These are phyloP conservation scores for Clarias pachynema DNA, from an alignment of 2,797 vertebrate genomes.

Conservation along the genomic window DNA sequence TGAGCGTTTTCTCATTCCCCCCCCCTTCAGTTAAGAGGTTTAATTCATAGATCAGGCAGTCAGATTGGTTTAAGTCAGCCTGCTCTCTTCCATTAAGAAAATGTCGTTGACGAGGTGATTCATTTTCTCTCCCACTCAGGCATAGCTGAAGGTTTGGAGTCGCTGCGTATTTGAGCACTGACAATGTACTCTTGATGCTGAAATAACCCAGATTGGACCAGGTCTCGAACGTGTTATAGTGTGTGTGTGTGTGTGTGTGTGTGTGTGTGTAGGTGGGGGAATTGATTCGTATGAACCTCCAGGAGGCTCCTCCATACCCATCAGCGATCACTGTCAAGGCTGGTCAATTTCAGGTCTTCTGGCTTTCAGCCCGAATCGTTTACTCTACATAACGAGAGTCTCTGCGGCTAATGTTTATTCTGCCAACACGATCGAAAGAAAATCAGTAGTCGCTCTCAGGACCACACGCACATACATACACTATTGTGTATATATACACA, in stretches of 20 bases:
- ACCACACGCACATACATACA: background rate
- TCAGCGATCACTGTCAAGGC: slow-evolving; percentile 38
- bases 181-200: slow-evolving; percentile 34
- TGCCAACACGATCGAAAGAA: slow-evolving; percentile 6
- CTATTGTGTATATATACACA: background rate
- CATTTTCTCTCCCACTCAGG: slow-evolving; percentile 37
- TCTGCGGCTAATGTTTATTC: slow-evolving; percentile 18
- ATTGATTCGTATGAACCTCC: slow-evolving; percentile 49
- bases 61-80: slow-evolving; percentile 31
- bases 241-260: slow-evolving; percentile 30
- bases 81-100: slow-evolving; percentile 48
- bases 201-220: slow-evolving; percentile 21
- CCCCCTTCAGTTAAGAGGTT: background rate
- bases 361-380: slow-evolving; percentile 34
- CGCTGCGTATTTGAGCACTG: slow-evolving; percentile 15
- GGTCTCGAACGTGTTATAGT: background rate
- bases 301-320: slow-evolving; percentile 32
- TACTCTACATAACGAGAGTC: slow-evolving; percentile 34
- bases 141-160: slow-evolving; percentile 13
- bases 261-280: slow-evolving; percentile 6
- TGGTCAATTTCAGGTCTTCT: slow-evolving; percentile 35
- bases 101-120: slow-evolving; percentile 42
- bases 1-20: background rate
- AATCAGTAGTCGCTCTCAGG: slow-evolving; percentile 11
- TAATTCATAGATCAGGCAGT: slow-evolving; percentile 28